Evolutionary conservation across 2,888 invertebrate species (phyloP).

Genomic region (Belgica antarctica): DNA sequence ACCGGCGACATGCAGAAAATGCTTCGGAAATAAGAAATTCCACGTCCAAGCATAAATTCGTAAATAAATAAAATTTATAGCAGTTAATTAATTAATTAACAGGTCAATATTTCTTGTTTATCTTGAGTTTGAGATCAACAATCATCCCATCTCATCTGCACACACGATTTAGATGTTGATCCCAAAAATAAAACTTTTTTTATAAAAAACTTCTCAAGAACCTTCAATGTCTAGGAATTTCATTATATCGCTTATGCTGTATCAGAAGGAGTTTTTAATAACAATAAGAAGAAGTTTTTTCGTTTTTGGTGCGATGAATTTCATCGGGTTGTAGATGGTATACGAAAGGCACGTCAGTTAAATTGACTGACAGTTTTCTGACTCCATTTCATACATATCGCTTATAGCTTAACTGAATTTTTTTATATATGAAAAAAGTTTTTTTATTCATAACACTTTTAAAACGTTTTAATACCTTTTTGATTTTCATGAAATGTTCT

Average conservation of each 20-base stretch:
- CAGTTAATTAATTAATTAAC: slow-evolving; percentile 16
- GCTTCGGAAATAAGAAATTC: neutral
- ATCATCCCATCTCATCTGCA: slow-evolving; percentile 1
- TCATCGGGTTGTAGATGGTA: neutral
- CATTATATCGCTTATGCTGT: neutral
- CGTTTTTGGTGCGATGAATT: slow-evolving; percentile 15
- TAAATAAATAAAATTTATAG: slow-evolving; percentile 22
- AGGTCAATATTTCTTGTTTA: slow-evolving; percentile 13
- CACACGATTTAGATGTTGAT: slow-evolving; percentile 18
- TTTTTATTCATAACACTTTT: slow-evolving; percentile 27
- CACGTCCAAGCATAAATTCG: neutral
- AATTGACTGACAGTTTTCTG: slow-evolving; percentile 36
- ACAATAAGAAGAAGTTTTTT: neutral
- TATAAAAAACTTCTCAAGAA: neutral
- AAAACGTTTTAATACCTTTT: slow-evolving; percentile 13
- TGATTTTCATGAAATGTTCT: neutral
- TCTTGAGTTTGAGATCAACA: neutral
- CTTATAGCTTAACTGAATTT: neutral
- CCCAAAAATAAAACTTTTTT: neutral
- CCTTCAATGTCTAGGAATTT: neutral
- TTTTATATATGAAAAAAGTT: neutral
- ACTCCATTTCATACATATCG: slow-evolving; percentile 30
- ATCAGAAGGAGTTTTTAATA: slow-evolving; percentile 17
- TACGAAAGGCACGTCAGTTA: slow-evolving; percentile 35
- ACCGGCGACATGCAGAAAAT: slow-evolving; percentile 12